Evolutionary conservation across 2,888 invertebrate genomes (phyloP), one percentile per base, ranked within the genome.

Genomic region (Dryomyza anilis): DNA sequence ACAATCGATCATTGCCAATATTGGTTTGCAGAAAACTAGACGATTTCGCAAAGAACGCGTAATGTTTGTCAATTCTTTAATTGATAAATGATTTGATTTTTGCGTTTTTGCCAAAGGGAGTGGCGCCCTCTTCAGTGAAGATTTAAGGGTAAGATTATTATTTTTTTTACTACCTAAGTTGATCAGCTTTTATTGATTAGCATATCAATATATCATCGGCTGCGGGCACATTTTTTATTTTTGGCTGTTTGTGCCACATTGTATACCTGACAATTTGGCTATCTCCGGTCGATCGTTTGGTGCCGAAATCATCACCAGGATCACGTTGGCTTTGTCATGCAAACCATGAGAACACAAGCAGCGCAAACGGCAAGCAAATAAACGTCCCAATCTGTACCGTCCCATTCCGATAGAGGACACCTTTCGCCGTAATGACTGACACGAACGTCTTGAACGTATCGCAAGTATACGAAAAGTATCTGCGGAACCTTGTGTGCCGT

Each of bases 21-120:
- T 60, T 39, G 50, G 52, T n/a, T n/a, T n/a, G n/a, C n/a, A n/a
- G n/a, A n/a, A n/a, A n/a, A n/a, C 36, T 14, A 57, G n/a, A 45
- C 10, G 36, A 60, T 50, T 21, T 10, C 29, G 45, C 30, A 45
- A 58, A 29, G 21, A 58, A 29, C 19, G 19, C 69, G 63, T 67
- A 70, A 69, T 70, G 69, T 71, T 72, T 72, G 72, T 69, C 70
- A 72, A 72, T 72, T 69, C 70, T 68, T 62, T 71, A 72, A 72
- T 72, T 72, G 72, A 72, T 72, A 69, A 71, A 71, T 71, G 71
- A 70, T 71, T 63, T 63, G 48, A 63, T 63, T 63, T 61, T 53
- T 39, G 52, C n/a, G n/a, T 39, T 19, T 21, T 33, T 33, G 7
- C 12, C 12, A n/a, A 3, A 21, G n/a, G 16, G 3, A 16, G 21